Evolutionary conservation across 1,140 invertebrate genomes (phyloP).

Genomic region (Lasioglossum albipes): DNA sequence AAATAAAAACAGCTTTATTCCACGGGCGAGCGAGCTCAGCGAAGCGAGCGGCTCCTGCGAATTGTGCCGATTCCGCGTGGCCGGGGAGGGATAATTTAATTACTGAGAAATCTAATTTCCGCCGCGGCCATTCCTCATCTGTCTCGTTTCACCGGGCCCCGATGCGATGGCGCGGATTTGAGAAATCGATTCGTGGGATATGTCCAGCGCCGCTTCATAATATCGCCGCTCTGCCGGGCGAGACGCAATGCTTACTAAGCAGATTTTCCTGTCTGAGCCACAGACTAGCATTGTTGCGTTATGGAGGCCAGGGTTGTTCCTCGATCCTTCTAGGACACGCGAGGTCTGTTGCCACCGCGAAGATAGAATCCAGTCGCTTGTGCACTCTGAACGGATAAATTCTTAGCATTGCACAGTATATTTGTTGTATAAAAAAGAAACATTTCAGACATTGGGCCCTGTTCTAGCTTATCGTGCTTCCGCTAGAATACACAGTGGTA

Average conservation of each 20-base stretch:
- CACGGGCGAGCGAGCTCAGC: too few relatives aligned
- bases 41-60: too few relatives aligned
- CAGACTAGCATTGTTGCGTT: conserved; percentile 34
- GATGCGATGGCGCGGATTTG: conserved; percentile 21
- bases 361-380: not conserved
- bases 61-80: not conserved
- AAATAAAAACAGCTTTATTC: too few relatives aligned
- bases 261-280: conserved; percentile 63
- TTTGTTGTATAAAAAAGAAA: too few relatives aligned
- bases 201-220: conserved; percentile 32
- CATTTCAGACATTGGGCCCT: too few relatives aligned
- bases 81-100: not conserved
- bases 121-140: not conserved
- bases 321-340: not conserved
- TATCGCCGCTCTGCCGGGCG: conserved; percentile 26
- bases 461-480: too few relatives aligned
- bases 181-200: conserved; percentile 44
- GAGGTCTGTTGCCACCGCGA: not conserved
- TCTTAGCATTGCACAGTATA: too few relatives aligned
- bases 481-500: too few relatives aligned
- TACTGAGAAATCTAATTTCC: conserved; percentile 12
- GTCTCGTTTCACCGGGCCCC: not conserved
- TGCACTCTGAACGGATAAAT: too few relatives aligned
- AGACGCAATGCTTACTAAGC: conserved; percentile 55
- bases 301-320: conserved; percentile 8